These are phyloP conservation scores for Ostrea denselamellosa DNA, from an alignment of 1,140 invertebrate species.

Conservation along the genomic window DNA sequence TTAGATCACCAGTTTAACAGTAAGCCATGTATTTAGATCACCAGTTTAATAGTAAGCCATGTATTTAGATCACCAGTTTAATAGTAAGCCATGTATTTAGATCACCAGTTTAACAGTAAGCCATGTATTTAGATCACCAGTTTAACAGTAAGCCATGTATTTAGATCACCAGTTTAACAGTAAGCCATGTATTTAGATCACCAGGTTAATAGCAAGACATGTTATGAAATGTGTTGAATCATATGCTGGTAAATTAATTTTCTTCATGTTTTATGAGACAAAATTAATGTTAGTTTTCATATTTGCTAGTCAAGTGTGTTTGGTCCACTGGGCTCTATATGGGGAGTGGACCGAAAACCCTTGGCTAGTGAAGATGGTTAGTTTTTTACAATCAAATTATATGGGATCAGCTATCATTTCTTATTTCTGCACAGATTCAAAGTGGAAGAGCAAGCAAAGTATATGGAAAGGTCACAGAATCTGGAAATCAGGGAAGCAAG, in stretches of 20 bases:
- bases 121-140: no score
- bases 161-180: conserved; percentile 44
- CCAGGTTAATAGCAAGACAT: no score
- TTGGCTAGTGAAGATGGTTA: no score
- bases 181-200: conserved; percentile 50
- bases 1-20: conserved; percentile 44
- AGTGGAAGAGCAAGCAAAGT: conserved; percentile 74
- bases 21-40: conserved; percentile 50
- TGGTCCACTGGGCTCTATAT: no score
- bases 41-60: conserved; percentile 60
- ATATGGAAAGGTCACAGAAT: conserved; percentile 73
- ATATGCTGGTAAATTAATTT: no score
- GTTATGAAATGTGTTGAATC: no score
- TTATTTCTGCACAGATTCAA: conserved; percentile 68
- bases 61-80: no score
- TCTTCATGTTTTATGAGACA: no score
- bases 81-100: conserved; percentile 60
- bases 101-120: conserved; percentile 60
- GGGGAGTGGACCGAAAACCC: no score
- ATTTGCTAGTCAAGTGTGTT: no score
- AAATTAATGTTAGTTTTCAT: no score
- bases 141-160: conserved; percentile 61
- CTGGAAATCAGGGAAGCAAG: conserved; percentile 73
- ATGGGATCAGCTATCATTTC: background rate
- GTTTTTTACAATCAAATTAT: no score